Evolutionary conservation across 2,797 vertebrate species (phyloP), one percentile per base, ranked within the genome.

Genomic region (Labroides dimidiatus): DNA sequence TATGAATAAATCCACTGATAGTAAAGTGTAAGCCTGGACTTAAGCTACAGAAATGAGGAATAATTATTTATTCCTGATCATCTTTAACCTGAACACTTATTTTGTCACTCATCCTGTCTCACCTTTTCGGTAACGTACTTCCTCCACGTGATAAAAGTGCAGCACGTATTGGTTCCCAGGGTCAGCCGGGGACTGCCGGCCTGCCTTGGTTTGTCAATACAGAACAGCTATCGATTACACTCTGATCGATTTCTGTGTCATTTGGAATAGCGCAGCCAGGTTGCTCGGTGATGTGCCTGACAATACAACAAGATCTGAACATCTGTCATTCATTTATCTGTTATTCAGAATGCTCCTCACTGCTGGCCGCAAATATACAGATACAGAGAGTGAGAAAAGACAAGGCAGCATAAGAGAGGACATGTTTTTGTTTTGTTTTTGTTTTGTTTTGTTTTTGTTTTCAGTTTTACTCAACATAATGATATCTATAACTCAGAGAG

Each of bases 181-280:
- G 68, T 82, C 75, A 68, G 33, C 64, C n/a, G 61, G 56, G 84
- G 75, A 73, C 86, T 24, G 63, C 54, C 15, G 17, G 69, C 60
- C 50, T 3, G 49, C 67, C 71, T 48, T 56, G 71, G 17, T 65
- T 63, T 49, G 77, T 90, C 87, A 62, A 87, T 91, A 81, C 64
- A 67, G 69, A 72, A 71, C 77, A 77, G 71, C 62, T 82, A 91
- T 91, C 39, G 85, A 86, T 91, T 87, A 75, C 82, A 55, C 74
- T 63, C 53, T 15, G 59, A 86, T 87, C 47, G 82, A 91, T 83
- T 78, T 75, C 54, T 51, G 43, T 82, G 84, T 89, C 81, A 86
- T 72, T 78, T 85, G 72, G 66, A 78, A 75, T 59, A 70, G 75
- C 27, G 42, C 60, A 11, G 80, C 43, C 66, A 70, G 83, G 80